Evolutionary conservation across 37 sponge, comb jelly and placozoan species (phyloP), one percentile per base, ranked within the genome.

Genomic region (Cladorhizidae sp.): DNA sequence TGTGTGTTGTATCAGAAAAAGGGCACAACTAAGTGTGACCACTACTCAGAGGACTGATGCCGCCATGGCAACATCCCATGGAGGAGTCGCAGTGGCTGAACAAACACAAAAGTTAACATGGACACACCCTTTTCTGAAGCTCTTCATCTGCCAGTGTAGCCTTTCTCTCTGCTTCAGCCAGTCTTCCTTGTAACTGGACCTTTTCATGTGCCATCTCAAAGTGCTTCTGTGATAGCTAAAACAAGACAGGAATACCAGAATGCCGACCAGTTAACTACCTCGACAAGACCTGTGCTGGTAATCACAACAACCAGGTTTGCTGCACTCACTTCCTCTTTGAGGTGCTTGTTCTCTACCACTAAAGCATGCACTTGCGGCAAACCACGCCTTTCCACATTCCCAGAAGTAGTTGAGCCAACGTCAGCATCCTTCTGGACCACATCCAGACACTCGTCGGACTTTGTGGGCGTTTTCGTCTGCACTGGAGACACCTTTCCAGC

Each of bases 161-260:
- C n/a, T 28, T 71, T 18, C 42, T 65, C 83, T 82, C 92, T 20
- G 80, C 59, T 25, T 91, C 83, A 63, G 92, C 87, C 32, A 86
- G 36, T 61, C 61, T 62, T 2, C 80, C 63, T 58, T 91, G 75
- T 54, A 83, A 51, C 79, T 79, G 78, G 5, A 86, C 51, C 31
- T 81, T 40, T 57, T 85, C 50, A 32, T 90, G 85, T 0, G 67
- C 57, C n/a, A 76, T 11, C 28, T 75, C 83, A 37, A 72, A 22
- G 21, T 55, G 42, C 41, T 81, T 23, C 49, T 76, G 40, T 3
- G 87, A 76, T 45, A 90, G 58, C 91, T 90, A 55, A 7, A 71
- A 5, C 49, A 45, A 45, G 9, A 45, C 8, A 45, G 49, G 9
- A 45, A 45, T 9, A 45, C 9, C 8, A 5, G 5, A 12, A 12